Conservation (phyloP, 2,113 vertebrate species). For the Murina feae region DNA sequence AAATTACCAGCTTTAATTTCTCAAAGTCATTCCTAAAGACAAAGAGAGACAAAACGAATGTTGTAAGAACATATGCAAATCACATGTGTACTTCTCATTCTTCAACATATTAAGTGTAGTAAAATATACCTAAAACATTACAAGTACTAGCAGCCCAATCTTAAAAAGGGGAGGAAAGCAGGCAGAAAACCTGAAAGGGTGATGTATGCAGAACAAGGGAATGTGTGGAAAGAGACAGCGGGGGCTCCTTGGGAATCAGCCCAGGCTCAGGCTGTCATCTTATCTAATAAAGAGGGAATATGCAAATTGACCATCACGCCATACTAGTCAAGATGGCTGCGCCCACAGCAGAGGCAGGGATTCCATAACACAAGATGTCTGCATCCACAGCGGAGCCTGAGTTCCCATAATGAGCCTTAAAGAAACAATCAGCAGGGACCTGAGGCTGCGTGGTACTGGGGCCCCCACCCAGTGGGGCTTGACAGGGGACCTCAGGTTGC, state of each 20-base stretch:
- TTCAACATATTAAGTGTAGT: not conserved
- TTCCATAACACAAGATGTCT: too few species aligned
- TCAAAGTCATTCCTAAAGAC: not conserved
- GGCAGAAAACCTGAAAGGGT: not conserved
- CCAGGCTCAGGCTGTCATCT: not conserved
- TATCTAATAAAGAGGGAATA: too few species aligned
- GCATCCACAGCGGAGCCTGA: too few species aligned
- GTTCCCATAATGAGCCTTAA: too few species aligned
- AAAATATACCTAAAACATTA: not conserved
- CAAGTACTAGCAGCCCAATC: not conserved
- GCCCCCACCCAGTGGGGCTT: too few species aligned
- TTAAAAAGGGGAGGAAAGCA: not conserved
- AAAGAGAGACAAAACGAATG: not conserved
- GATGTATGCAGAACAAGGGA: too few species aligned
- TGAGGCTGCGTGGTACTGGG: too few species aligned
- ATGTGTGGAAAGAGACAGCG: not conserved
- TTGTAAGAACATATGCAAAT: not conserved
- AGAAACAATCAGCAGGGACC: too few species aligned
- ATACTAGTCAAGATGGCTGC: too few species aligned
- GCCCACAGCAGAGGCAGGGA: too few species aligned
- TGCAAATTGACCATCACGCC: too few species aligned
- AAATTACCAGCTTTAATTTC: not conserved
- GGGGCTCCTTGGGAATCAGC: not conserved
- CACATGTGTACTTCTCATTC: not conserved
- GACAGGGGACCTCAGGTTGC: too few species aligned